These are phyloP conservation scores for Nephotettix cincticeps DNA, from an alignment of 1,140 invertebrate species.

Conservation along the genomic window DNA sequence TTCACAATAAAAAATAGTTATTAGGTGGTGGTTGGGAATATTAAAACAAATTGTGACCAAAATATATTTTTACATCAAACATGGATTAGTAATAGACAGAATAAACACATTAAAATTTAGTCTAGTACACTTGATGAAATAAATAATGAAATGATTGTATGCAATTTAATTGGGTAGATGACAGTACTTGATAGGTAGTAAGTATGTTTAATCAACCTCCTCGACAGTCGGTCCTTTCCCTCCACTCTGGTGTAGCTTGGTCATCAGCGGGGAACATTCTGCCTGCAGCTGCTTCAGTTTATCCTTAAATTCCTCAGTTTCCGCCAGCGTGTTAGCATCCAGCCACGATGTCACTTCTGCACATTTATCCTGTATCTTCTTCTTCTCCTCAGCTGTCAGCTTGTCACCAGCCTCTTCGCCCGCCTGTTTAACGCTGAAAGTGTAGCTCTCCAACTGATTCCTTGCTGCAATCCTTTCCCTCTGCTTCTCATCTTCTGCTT, in stretches of 20 bases:
- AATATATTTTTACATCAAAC: too few relatives aligned
- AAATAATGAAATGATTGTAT: too few relatives aligned
- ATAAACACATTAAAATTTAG: too few relatives aligned
- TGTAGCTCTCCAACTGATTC: constrained; percentile 79
- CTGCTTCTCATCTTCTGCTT: constrained; percentile 59
- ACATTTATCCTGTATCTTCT: constrained; percentile 51
- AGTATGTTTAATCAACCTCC: constrained; percentile 62
- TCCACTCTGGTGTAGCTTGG: constrained; percentile 66
- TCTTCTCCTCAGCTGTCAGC: constrained; percentile 48
- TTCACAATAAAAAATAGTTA: too few relatives aligned
- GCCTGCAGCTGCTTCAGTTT: constrained; percentile 70
- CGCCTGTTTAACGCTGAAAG: constrained; percentile 71
- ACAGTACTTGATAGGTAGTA: too few relatives aligned
- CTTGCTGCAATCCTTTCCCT: constrained; percentile 65
- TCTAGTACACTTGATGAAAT: too few relatives aligned
- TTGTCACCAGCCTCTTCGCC: constrained; percentile 46
- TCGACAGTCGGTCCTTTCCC: constrained; percentile 65
- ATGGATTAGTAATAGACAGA: too few relatives aligned
- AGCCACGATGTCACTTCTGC: constrained; percentile 58
- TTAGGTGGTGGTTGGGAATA: too few relatives aligned
- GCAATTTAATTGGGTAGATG: too few relatives aligned
- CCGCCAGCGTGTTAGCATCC: constrained; percentile 63
- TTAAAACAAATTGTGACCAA: too few relatives aligned
- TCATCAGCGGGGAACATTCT: constrained; percentile 72
- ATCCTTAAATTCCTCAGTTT: constrained; percentile 74